Base-by-base conservation (phyloP, 1,140 invertebrate species). In the Drosophila kurseongensis region DNA sequence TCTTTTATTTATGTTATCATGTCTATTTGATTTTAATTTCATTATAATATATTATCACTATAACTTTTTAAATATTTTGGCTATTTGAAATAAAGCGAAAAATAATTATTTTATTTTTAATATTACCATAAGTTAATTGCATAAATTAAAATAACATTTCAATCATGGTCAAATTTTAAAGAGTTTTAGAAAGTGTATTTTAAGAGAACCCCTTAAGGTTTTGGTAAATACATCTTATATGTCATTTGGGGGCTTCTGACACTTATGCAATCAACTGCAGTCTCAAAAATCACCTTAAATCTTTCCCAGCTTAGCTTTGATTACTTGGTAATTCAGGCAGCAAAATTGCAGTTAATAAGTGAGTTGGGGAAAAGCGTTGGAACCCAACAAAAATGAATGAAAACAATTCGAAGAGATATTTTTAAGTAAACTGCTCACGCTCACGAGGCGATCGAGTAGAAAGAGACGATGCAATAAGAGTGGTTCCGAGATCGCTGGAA, bases 341-440 rank as follows among this genome's bases (percentile, higher is more conserved):
- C 69, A 47, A 65, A 75, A 75, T 75, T 75, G 50, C 69, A 35
- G 69, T 57, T 62, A 75, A 75, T 71, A 74, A 74, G 27, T 16
- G 52, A 51, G 60, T 38, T 38, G 32, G 47, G n/a, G 18, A 45
- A 71, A 44, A 44, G 57, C 58, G 13, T 41, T 57, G 2, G 16
- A 27, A 10, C 40, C 27, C 36, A 38, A 42, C 35, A 36, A 47
- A 65, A 61, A 12, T 38, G 42, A 56, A 75, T 48, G 45, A 57
- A 77, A 67, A 68, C 36, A 57, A 47, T 65, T 63, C 62, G 8
- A 29, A 62, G 36, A 75, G 32, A 54, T 71, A 72, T 66, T 80
- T 74, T 75, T 77, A 71, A 78, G 51, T 86, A 81, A 81, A 81
- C 74, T 84, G 60, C 81, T 80, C 55, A 84, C 76, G 59, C 81